phyloP scores from a whole-genome alignment of 2,797 vertebrate species.

The Rachycentron canadum region DNA sequence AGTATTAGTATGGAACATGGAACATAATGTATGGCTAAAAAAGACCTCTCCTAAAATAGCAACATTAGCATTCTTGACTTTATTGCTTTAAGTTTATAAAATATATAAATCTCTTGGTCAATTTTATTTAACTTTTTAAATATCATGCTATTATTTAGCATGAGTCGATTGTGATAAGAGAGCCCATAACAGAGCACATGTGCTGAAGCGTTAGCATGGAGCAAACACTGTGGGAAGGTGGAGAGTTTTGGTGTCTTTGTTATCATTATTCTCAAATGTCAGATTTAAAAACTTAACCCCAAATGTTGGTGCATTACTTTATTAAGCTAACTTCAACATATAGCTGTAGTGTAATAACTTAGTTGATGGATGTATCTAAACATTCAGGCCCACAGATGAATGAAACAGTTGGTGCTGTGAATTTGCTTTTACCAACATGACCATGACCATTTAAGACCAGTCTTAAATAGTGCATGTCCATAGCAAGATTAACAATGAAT shows the following conservation, averaged over 20 bases:
- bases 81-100: background rate
- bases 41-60: background rate
- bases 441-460: background rate
- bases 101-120: background rate
- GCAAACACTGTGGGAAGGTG: background rate
- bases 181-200: background rate
- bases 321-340: too few species aligned
- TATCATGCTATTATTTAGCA: too few species aligned
- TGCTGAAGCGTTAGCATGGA: background rate
- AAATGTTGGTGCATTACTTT: background rate
- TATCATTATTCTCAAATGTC: too few species aligned
- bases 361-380: background rate
- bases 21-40: background rate
- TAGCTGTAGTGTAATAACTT: background rate
- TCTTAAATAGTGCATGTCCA: conserved; percentile 17
- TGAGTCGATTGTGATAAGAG: too few species aligned
- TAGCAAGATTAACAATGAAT: conserved; percentile 16
- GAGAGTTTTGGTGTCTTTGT: background rate
- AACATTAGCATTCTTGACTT: background rate
- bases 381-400: background rate
- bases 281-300: background rate
- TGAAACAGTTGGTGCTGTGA: background rate
- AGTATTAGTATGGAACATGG: background rate
- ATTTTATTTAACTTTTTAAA: background rate
- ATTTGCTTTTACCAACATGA: conserved; percentile 24